Evolutionary conservation across 2,113 vertebrate genomes (phyloP), one percentile per base, ranked within the genome.

Genomic region (zebrafish (Danio rerio)): DNA sequence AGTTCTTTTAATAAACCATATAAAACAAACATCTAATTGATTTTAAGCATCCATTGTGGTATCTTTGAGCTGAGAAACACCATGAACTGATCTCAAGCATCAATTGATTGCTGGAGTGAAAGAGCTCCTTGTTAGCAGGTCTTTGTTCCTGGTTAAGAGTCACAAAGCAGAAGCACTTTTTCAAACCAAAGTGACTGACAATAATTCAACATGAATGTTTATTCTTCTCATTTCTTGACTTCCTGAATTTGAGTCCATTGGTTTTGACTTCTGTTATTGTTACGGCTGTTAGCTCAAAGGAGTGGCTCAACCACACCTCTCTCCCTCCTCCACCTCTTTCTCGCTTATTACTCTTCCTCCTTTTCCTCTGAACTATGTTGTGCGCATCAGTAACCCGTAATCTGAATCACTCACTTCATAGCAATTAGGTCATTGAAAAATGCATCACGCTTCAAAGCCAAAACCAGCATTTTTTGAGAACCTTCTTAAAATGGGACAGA

Each of bases 361-460:
- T 77, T 77, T 77, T 63, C 45, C 13, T 31, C 31, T 40, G 20
- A 77, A 63, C 58, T 16, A 49, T 77, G 47, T 50, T 71, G 15
- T 50, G 20, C 7, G 12, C 42, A 69, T 69, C 47, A n/a, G 65
- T 69, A 69, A 43, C 45, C 42, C 20, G 56, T 61, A 16, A 75
- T 58, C 55, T 59, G 40, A 20, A 45, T 75, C 72, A 77, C 18
- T 31, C 18, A 31, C 74, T 63, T 12, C n/a, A 75, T n/a, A 63
- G 4, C 42, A 50, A 52, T 62, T 16, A 50, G 49, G 59, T 16
- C 10, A 0, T 21, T 59, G 40, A 4, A 40, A 61, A 59, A 20
- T 13, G 55, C 71, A 18, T n/a, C n/a, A 45, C 9, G n/a, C 5
- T 68, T 47, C 16, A n/a, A 68, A 45, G 65, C 16, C 65, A 47